Base-by-base conservation (phyloP, 2,888 invertebrate genomes). In the Pachydiplax longipennis region DNA sequence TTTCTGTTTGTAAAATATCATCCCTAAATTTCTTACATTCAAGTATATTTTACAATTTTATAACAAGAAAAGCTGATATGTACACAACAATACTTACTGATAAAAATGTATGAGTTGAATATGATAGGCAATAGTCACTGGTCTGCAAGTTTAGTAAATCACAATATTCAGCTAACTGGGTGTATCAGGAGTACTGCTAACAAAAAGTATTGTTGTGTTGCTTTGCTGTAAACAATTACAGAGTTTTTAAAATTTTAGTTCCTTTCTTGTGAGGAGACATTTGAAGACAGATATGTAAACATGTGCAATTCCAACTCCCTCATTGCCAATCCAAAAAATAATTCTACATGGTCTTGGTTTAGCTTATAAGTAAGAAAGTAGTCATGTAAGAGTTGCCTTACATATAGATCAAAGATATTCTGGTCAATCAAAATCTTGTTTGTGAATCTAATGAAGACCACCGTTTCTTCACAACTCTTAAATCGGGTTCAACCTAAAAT, bases 331-430 rank as follows among this genome's bases (percentile, higher is more conserved):
- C 91, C 82, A 44, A 91, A 92, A 58, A 92, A 91, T 25, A 91
- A 25, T 40, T 92, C 91, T 3, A 92, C 48, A 73, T 91, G 91
- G 81, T 92, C 91, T 61, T 92, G 91, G 35, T 91, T 91, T 10
- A 91, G 37, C 80, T 92, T 91, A 83, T 91, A 92, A 0, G 91
- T 91, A 18, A 90, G 80, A 0, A 91, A 25, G 48, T 90, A 91
- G 0, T 81, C 22, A 5, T 91, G 37, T 15, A 6, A 1, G 2
- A 0, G 31, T 25, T 53, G 22, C 5, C 35, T 61, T 0, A 22
- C 13, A 5, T 48, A 15, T 25, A 91, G 37, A 18, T 91, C 58
- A 58, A 80, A 90, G 15, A 91, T 35, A 13, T n/a, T 22, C 31
- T 53, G 22, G 90, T 8, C 90, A 61, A 58, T 91, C 91, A 81